Evolutionary conservation across 2,113 vertebrate genomes (phyloP).

Genomic region (Uropsilus gracilis): DNA sequence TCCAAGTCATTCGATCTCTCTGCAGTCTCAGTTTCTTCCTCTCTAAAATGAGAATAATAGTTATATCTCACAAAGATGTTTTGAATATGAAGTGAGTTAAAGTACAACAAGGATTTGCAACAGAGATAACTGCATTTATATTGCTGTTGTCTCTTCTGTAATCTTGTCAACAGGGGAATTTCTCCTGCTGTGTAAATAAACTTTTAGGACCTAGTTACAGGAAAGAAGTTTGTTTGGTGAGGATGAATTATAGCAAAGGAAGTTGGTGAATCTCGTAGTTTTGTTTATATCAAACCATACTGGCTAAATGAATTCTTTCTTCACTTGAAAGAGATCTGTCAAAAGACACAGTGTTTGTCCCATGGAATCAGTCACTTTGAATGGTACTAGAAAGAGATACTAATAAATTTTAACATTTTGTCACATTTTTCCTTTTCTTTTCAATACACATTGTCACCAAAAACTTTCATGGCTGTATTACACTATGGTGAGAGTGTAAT

Average conservation of each 20-base stretch:
- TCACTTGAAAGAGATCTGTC: slow-evolving; percentile 14
- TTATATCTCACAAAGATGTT: neutral
- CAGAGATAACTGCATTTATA: neutral
- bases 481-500: slow-evolving; percentile 9
- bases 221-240: neutral
- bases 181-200: neutral
- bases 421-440: neutral
- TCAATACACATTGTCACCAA: neutral
- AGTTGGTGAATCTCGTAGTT: neutral
- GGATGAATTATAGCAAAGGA: slow-evolving; percentile 12
- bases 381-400: slow-evolving; percentile 17
- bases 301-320: neutral
- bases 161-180: neutral
- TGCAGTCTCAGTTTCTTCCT: neutral
- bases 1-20: neutral
- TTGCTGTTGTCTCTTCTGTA: neutral
- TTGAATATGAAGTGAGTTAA: neutral
- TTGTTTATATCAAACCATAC: neutral
- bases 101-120: neutral
- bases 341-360: slow-evolving; percentile 20
- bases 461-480: slow-evolving; percentile 9
- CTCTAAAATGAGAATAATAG: neutral
- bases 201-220: neutral
- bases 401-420: neutral
- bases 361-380: slow-evolving; percentile 11